Percentiles rank a stretch among this genome's conserved stretches.
These are phyloP conservation scores for Eledona agricola DNA, from an alignment of 2,888 invertebrate genomes.

Conservation along the genomic window DNA sequence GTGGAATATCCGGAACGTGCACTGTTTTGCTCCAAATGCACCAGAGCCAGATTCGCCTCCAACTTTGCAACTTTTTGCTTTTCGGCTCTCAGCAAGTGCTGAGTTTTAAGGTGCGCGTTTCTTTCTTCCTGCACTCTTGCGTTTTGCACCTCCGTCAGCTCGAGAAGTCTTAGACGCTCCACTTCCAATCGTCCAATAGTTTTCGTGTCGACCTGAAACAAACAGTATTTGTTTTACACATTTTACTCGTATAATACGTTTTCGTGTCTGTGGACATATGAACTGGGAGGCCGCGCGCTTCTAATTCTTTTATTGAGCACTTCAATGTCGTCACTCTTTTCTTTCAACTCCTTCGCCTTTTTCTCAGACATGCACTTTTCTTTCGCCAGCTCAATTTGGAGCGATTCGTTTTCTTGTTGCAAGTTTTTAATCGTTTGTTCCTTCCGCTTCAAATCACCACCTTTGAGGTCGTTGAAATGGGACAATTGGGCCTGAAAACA, in stretches of 20 bases:
- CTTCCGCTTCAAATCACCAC: slow-evolving; percentile 65
- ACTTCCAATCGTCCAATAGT: slow-evolving; percentile 66
- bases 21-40: slow-evolving; percentile 65
- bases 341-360: slow-evolving; percentile 62
- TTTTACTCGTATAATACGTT: slow-evolving; percentile 30
- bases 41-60: slow-evolving; percentile 66
- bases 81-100: slow-evolving; percentile 60
- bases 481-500: slow-evolving; percentile 66
- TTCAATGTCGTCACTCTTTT: slow-evolving; percentile 64
- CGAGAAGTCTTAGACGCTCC: slow-evolving; percentile 69
- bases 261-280: slow-evolving; percentile 32
- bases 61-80: slow-evolving; percentile 68
- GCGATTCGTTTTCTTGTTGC: slow-evolving; percentile 51
- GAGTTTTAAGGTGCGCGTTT: slow-evolving; percentile 53
- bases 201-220: slow-evolving; percentile 34
- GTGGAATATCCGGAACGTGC: slow-evolving; percentile 42
- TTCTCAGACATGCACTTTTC: slow-evolving; percentile 66
- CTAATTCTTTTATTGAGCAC: slow-evolving; percentile 62
- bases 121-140: slow-evolving; percentile 68
- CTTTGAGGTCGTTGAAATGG: slow-evolving; percentile 63
- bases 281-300: slow-evolving; percentile 34
- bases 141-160: slow-evolving; percentile 68
- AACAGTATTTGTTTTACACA: neutral
- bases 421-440: slow-evolving; percentile 64
- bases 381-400: slow-evolving; percentile 59